Evolutionary conservation across 2,888 invertebrate genomes (phyloP), one percentile per base, ranked within the genome.

Genomic region (Chaetogeoica ovagalla): DNA sequence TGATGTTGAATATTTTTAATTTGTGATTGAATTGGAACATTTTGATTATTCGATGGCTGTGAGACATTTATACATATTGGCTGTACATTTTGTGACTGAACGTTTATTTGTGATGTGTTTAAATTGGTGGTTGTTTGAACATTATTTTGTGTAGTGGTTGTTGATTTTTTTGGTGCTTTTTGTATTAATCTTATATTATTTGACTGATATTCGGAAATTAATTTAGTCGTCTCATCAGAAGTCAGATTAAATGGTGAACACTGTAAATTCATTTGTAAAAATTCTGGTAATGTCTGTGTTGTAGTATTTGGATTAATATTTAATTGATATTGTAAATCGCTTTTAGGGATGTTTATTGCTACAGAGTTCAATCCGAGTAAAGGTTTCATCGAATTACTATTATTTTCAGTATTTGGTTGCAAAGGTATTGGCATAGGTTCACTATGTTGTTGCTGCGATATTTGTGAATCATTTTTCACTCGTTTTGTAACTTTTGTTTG

Each of bases 181-280:
- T 59, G 11, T 9, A 59, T 11, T n/a, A 59, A 23, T 5, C n/a
- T 11, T 19, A 59, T 43, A 43, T 66, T 66, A 6, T 21, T 5
- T 13, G 43, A 57, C 13, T 65, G 63, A 39, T 52, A n/a, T 52
- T 73, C n/a, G 0, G 39, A 7, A 63, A 13, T 37, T n/a, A 63
- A 30, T 52, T 73, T 63, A 5, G 23, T 5, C n/a, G 52, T 39
- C 7, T 63, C 74, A 17, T 63, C n/a, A 11, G 21, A 15, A 9
- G 63, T 21, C 17, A 55, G 5, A 37, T 55, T 21, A 15, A 62
- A 65, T 17, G 74, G 21, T 17, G 37, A 8, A 37, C 15, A 6
- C 37, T 39, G 37, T 37, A 74, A 63, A 63, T 74, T 55, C 52
- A 21, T 65, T 11, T 39, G n/a, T 8, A 55, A 74, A 65, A 37